Conservation (phyloP, 1,140 invertebrate genomes). For the Drosophila saltans region DNA sequence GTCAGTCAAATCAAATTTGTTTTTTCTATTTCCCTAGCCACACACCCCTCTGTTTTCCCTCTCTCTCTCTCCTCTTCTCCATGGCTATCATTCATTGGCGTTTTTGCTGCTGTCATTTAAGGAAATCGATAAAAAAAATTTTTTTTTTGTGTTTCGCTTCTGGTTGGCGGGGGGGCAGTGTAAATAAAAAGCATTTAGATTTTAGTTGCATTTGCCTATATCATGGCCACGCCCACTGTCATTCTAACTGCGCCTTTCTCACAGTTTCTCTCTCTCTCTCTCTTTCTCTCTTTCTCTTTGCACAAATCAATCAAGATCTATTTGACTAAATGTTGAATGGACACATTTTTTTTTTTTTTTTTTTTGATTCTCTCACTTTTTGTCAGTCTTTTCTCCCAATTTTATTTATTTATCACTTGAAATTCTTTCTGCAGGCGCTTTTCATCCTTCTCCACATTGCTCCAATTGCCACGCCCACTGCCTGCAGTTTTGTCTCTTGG, state of each 20-base stretch:
- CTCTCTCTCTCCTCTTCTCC: not conserved
- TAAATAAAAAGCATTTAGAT: slow-evolving; percentile 4
- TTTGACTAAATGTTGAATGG: slow-evolving; percentile 15
- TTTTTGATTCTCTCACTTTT: not conserved
- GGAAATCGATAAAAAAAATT: slow-evolving; percentile 71
- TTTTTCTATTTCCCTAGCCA: slow-evolving; percentile 8
- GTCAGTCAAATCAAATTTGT: slow-evolving; percentile 75
- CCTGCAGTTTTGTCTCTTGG: not conserved
- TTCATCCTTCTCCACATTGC: slow-evolving; percentile 1
- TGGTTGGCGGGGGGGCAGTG: slow-evolving; percentile 26
- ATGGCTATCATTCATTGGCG: slow-evolving; percentile 48
- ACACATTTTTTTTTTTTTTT: not conserved
- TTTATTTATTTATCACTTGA: slow-evolving; percentile 3
- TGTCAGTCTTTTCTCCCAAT: not conserved
- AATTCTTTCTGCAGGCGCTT: slow-evolving; percentile 8
- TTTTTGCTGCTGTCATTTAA: slow-evolving; percentile 64
- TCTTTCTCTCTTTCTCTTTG: not conserved
- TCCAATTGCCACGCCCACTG: not conserved
- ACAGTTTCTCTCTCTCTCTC: not conserved
- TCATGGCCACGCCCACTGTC: too few relatives aligned
- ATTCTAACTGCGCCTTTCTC: too few relatives aligned
- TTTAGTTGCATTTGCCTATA: not conserved
- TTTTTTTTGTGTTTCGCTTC: slow-evolving; percentile 60
- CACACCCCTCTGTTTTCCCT: not conserved
- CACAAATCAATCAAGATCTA: slow-evolving; percentile 14